Conservation (phyloP, 2,888 invertebrate species). For the Cryptosula pallasiana region DNA sequence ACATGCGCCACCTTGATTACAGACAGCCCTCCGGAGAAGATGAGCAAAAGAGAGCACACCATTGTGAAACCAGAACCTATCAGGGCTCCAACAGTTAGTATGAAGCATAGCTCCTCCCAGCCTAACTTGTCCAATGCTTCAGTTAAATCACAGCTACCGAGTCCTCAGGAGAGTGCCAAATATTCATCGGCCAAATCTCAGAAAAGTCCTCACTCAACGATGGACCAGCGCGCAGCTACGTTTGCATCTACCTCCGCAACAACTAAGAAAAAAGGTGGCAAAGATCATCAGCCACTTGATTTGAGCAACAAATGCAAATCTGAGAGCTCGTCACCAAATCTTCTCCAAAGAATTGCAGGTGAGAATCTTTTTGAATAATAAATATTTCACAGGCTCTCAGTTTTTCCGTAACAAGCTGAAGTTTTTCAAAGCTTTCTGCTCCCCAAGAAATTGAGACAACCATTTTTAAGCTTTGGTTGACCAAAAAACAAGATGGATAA, state of each 20-base stretch:
- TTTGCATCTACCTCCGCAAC: not conserved
- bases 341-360: not conserved
- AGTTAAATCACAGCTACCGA: not conserved
- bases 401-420: too few relatives aligned
- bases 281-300: constrained; percentile 64
- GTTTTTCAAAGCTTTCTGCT: too few relatives aligned
- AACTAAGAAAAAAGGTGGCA: not conserved
- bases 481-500: too few relatives aligned
- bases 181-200: not conserved
- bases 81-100: not conserved
- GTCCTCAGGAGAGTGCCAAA: not conserved
- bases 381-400: too few relatives aligned
- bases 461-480: too few relatives aligned
- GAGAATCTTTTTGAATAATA: too few relatives aligned
- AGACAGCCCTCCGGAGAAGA: not conserved
- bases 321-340: not conserved
- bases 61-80: constrained; percentile 14
- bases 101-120: not conserved
- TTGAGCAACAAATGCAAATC: constrained; percentile 57
- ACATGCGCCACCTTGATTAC: not conserved
- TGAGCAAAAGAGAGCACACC: constrained; percentile 15
- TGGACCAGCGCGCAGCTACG: not conserved
- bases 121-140: not conserved
- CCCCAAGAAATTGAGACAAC: too few relatives aligned
- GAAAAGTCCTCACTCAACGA: not conserved